A percentile compares a stretch with the other conserved stretches of the same genome.
These are phyloP conservation scores for Nasua narica DNA, from an alignment of 2,797 vertebrate species.

Conservation along the genomic window DNA sequence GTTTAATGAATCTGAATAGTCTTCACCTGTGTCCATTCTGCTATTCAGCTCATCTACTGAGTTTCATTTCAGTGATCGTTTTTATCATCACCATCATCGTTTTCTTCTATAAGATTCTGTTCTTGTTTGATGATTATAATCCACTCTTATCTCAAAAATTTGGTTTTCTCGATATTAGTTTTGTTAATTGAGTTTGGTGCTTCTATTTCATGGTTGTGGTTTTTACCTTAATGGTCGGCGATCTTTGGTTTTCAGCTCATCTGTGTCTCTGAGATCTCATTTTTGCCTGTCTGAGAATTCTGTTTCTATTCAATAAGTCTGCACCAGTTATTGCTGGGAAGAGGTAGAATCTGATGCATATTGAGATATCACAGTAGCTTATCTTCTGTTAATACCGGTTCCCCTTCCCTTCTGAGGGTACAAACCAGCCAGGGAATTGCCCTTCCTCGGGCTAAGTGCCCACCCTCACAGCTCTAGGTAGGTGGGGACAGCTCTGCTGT, in stretches of 20 bases:
- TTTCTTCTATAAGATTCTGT: not conserved
- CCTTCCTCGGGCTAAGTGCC: not conserved
- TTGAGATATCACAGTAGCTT: not conserved
- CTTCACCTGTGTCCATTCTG: not conserved
- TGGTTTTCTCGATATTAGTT: not conserved
- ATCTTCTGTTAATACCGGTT: not conserved
- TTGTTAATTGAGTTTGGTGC: not conserved
- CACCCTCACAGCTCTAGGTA: not conserved
- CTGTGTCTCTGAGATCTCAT: not conserved
- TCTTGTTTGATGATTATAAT: not conserved
- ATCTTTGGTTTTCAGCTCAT: not conserved
- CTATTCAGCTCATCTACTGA: not conserved
- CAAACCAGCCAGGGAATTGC: not conserved
- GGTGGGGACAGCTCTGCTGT: not conserved
- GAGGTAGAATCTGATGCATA: not conserved
- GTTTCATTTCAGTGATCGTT: not conserved
- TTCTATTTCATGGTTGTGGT: not conserved
- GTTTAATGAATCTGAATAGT: not conserved
- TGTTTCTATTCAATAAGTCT: not conserved
- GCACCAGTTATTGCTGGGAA: not conserved
- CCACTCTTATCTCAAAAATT: not conserved
- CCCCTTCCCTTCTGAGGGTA: not conserved
- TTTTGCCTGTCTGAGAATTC: not conserved
- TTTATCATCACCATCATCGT: not conserved
- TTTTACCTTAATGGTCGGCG: not conserved